A percentile compares a stretch with the other conserved stretches of the same genome.
phyloP scores from a whole-genome alignment of 2,888 invertebrate genomes.

The Parascotia fuliginaria region DNA sequence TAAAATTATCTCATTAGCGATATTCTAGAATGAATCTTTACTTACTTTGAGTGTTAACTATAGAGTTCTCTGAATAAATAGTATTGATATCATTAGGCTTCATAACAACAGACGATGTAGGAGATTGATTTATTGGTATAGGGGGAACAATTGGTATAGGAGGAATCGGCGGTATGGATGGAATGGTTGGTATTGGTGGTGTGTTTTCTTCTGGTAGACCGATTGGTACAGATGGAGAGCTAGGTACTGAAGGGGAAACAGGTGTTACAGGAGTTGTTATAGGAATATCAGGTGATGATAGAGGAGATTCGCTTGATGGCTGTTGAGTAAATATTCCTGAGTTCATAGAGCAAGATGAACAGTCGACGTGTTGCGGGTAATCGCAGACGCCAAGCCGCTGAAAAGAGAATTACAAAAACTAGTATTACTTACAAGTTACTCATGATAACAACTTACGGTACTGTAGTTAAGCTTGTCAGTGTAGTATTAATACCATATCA shows the following conservation, averaged over 20 bases:
- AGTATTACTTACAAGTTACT: neutral
- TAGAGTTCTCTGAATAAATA: slow-evolving; percentile 49
- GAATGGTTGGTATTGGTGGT: slow-evolving; percentile 1
- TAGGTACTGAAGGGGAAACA: slow-evolving; percentile 12
- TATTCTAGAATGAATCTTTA: no score
- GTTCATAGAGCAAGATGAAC: slow-evolving; percentile 51
- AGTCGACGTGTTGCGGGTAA: slow-evolving; percentile 86
- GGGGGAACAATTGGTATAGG: slow-evolving; percentile 14
- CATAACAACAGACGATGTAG: neutral
- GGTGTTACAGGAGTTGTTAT: neutral
- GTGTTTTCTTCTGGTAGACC: slow-evolving; percentile 15
- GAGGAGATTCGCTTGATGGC: neutral
- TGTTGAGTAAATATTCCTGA: slow-evolving; percentile 11
- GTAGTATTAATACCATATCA: no score
- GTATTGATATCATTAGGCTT: slow-evolving; percentile 34
- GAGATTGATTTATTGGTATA: slow-evolving; percentile 7
- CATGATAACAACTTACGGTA: no score
- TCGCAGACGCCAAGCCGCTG: slow-evolving; percentile 88
- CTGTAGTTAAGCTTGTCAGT: no score
- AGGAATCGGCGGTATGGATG: slow-evolving; percentile 14
- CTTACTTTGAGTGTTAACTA: slow-evolving; percentile 65
- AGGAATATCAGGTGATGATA: neutral
- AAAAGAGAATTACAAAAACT: slow-evolving; percentile 38
- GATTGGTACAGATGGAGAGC: slow-evolving; percentile 11
- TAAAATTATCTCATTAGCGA: no score